Evolutionary conservation across 2,888 invertebrate genomes (phyloP).

Genomic region (Phalangium opilio): DNA sequence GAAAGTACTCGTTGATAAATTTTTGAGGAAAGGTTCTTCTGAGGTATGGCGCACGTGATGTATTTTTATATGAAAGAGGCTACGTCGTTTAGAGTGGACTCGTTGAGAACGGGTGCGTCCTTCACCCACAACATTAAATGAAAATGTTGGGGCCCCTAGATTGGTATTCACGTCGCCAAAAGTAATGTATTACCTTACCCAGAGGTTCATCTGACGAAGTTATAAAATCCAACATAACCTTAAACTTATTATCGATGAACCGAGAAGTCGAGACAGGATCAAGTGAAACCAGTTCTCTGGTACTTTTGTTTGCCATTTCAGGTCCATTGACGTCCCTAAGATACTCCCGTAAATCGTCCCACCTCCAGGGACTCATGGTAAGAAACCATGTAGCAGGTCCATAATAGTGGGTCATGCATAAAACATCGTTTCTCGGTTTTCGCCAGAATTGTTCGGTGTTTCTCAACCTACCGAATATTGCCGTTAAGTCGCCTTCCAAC

Average conservation of each 20-base stretch:
- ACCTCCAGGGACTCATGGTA: slow-evolving; percentile 1
- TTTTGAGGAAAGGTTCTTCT: background rate
- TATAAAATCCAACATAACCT: background rate
- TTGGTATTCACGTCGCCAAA: slow-evolving; percentile 3
- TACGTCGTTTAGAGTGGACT: background rate
- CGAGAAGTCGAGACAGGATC: background rate
- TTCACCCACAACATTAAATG: background rate
- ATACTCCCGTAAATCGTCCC: background rate
- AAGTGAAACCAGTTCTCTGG: background rate
- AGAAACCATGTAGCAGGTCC: background rate
- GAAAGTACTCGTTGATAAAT: background rate
- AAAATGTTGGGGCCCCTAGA: background rate
- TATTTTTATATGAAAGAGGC: background rate
- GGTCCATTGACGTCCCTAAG: background rate
- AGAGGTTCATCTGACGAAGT: background rate
- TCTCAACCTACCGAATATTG: background rate
- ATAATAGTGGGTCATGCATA: background rate
- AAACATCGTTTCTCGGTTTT: background rate
- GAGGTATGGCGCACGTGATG: background rate
- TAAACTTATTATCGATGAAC: slow-evolving; percentile 1
- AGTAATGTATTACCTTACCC: background rate
- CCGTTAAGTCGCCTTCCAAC: background rate
- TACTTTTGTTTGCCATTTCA: background rate
- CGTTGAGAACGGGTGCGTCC: background rate
- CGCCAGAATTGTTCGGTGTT: background rate